Evolutionary conservation across 64 coral and sea anemone species (phyloP), one percentile per base, ranked within the genome.

Genomic region (Orbicella faveolata): DNA sequence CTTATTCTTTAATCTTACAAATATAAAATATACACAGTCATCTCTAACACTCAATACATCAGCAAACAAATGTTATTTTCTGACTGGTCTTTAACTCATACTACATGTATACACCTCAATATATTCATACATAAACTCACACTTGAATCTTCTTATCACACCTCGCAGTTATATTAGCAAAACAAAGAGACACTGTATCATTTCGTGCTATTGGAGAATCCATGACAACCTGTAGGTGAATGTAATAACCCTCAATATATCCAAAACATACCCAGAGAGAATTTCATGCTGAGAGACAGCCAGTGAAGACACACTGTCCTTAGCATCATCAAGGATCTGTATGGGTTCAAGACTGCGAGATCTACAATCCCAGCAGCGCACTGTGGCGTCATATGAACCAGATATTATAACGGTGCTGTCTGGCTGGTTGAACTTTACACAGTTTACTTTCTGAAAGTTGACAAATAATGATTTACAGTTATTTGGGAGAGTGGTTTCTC

Each of bases 261-360:
- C 4, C 14, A 34, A 74, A 7, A 75, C 91, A 74, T 91, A 98
- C 96, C 96, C 96, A 78, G 93, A 86, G 8, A 98, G 78, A 63
- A 98, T 98, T 93, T 95, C 96, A 41, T 95, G 93, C n/a, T 90
- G 66, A 83, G 96, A 91, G 30, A 98, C 91, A 74, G 90, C 67
- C 18, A 98, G 17, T 26, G 94, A 90, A 18, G 96, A 81, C 2
- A 98, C 86, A 89, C 96, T 98, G 67, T 98, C 96, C 67, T 95
- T 98, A 9, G 96, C 93, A 80, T 99, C 97, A 69, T 99, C 97
- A 34, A 99, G 74, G 48, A 95, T 86, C 76, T 99, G 97, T 76
- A 99, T 87, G 17, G 97, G 97, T n/a, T 99, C 97, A 75, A 87
- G 79, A 39, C 84, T 99, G 12, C 97, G 83, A 51, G 97, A 99